phyloP scores from a whole-genome alignment of 2,797 vertebrate species.

The Pteronotus mesoamericanus region DNA sequence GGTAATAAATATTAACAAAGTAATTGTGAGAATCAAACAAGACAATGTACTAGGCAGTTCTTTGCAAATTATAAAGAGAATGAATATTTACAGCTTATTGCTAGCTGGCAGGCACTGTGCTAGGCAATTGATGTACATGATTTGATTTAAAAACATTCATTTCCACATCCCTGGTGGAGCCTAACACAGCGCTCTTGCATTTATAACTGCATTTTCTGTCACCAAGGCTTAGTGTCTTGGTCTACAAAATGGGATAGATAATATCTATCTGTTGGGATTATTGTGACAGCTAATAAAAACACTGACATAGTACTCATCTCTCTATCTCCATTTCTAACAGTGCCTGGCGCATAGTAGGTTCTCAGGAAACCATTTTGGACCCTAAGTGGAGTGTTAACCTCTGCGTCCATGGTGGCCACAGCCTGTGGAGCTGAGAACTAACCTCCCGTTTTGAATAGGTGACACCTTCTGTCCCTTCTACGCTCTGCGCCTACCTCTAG shows the following conservation, averaged over 20 bases:
- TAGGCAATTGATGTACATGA: not conserved
- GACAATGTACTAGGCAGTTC: not conserved
- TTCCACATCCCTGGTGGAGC: not conserved
- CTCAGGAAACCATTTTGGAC: not conserved
- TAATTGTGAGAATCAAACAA: not conserved
- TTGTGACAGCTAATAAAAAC: not conserved
- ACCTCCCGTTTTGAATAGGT: not conserved
- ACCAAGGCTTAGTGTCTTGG: not conserved
- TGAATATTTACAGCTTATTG: not conserved
- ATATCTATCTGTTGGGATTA: not conserved
- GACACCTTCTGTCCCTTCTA: not conserved
- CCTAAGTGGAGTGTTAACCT: not conserved
- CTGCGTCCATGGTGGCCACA: not conserved
- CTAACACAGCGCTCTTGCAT: not conserved
- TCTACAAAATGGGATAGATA: not conserved
- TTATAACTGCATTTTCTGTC: not conserved
- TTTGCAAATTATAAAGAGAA: not conserved
- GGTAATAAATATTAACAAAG: not conserved
- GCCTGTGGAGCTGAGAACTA: not conserved
- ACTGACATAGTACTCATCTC: not conserved
- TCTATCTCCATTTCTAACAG: not conserved
- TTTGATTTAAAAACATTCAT: conserved; percentile 7
- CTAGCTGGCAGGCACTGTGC: not conserved
- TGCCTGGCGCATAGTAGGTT: not conserved
- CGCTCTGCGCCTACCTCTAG: not conserved